Conservation (phyloP, 2,797 vertebrate species). For the Staurois parvus region DNA sequence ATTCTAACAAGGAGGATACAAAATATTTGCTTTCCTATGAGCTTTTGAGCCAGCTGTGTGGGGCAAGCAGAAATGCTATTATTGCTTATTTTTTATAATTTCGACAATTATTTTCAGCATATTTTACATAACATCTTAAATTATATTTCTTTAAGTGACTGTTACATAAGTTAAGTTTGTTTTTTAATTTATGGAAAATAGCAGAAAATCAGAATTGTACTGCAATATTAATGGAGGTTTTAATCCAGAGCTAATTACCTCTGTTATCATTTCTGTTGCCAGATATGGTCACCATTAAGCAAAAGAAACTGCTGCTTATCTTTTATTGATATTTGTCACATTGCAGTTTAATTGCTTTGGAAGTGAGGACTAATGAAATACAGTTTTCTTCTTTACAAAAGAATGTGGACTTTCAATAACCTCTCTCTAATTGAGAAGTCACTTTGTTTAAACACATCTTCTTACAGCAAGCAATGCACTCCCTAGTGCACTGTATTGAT, state of each 20-base stretch:
- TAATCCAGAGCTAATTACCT: neutral
- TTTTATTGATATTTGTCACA: constrained; percentile 2
- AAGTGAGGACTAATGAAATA: constrained; percentile 4
- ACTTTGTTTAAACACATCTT: constrained; percentile 27
- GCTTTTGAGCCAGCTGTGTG: no score
- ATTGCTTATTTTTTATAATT: no score
- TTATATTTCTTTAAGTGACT: no score
- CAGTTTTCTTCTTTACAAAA: constrained; percentile 6
- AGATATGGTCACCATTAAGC: neutral
- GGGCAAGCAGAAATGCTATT: no score
- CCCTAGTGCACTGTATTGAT: neutral
- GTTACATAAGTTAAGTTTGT: no score
- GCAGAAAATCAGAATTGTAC: neutral
- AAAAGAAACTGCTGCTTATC: neutral
- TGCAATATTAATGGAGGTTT: neutral
- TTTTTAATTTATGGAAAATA: neutral
- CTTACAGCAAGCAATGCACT: neutral
- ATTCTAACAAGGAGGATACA: no score
- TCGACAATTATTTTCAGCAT: no score
- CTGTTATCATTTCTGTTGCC: neutral
- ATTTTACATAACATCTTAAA: no score
- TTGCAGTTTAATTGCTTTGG: neutral
- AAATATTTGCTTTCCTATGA: no score
- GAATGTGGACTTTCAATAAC: constrained; percentile 39
- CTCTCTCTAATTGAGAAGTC: constrained; percentile 21